Evolutionary conservation across 2,113 vertebrate genomes (phyloP).

Genomic region (Saguinus imperator): DNA sequence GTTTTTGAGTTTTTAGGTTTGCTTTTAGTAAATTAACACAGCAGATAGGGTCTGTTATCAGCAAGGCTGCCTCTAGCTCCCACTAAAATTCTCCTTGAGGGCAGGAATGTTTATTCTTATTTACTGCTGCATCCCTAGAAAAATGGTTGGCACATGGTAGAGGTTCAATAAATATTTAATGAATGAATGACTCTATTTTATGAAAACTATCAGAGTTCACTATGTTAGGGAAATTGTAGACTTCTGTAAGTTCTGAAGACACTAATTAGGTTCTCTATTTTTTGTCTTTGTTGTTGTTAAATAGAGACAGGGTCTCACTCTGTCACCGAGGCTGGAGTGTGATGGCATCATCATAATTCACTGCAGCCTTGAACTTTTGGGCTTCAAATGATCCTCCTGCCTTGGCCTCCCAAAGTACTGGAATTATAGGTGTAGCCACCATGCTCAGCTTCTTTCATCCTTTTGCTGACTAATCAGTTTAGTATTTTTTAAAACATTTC

Average conservation of each 20-base stretch:
- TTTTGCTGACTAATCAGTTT: background rate
- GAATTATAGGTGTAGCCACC: too few species aligned
- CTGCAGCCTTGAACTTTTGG: too few species aligned
- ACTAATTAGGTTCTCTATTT: background rate
- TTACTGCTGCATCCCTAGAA: background rate
- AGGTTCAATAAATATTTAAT: background rate
- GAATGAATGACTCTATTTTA: background rate
- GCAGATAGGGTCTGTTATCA: background rate
- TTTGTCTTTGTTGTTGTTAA: background rate
- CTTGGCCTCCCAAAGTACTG: too few species aligned
- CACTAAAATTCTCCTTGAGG: background rate
- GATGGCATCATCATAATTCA: too few species aligned
- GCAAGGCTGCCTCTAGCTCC: background rate
- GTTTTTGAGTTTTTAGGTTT: slow-evolving; percentile 38
- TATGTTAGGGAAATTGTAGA: background rate
- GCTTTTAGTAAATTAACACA: slow-evolving; percentile 1
- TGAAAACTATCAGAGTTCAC: background rate
- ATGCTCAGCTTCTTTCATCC: background rate
- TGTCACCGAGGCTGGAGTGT: too few species aligned
- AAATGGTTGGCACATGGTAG: background rate
- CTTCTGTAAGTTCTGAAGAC: slow-evolving; percentile 2
- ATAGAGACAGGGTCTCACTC: too few species aligned
- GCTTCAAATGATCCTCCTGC: too few species aligned
- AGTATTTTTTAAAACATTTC: background rate
- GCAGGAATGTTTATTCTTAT: background rate